A percentile compares a stretch with the other conserved stretches of the same genome.
Evolutionary conservation across 2,888 invertebrate genomes (phyloP).

Genomic region (Noctuana brunneofusca): DNA sequence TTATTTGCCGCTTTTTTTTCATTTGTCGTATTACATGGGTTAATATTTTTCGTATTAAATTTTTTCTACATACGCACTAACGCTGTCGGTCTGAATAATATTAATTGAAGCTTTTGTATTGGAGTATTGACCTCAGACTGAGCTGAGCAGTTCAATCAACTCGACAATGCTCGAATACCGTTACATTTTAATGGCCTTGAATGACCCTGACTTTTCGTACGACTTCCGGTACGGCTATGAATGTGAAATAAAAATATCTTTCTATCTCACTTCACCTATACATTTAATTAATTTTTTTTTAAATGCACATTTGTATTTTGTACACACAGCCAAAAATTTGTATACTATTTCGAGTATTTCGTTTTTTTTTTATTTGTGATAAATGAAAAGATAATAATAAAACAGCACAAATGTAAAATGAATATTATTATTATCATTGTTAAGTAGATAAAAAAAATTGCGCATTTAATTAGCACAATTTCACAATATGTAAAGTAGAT

Average conservation of each 20-base stretch:
- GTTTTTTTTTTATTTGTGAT: background rate
- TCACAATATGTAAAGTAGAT: background rate
- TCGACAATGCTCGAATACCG: constrained; percentile 39
- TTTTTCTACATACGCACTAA: constrained; percentile 3
- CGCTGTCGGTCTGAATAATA: constrained; percentile 10
- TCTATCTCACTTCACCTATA: no score
- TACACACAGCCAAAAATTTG: no score
- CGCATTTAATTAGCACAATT: constrained; percentile 8
- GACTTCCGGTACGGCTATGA: constrained; percentile 10
- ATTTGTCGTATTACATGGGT: background rate
- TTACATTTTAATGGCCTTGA: constrained; percentile 44
- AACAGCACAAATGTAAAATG: background rate
- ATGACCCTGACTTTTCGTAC: constrained; percentile 37
- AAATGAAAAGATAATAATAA: background rate
- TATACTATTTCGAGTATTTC: no score
- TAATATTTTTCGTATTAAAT: constrained; percentile 6
- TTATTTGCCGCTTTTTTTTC: constrained; percentile 15
- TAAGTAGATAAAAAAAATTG: constrained; percentile 11
- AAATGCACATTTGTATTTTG: no score
- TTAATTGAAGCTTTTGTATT: constrained; percentile 15
- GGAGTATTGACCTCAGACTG: constrained; percentile 40
- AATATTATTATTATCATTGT: background rate
- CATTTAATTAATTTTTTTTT: no score
- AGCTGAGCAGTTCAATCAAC: constrained; percentile 42
- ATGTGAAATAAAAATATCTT: background rate